These are phyloP conservation scores for Denticeps clupeoides DNA, from an alignment of 2,797 vertebrate species.

Conservation along the genomic window DNA sequence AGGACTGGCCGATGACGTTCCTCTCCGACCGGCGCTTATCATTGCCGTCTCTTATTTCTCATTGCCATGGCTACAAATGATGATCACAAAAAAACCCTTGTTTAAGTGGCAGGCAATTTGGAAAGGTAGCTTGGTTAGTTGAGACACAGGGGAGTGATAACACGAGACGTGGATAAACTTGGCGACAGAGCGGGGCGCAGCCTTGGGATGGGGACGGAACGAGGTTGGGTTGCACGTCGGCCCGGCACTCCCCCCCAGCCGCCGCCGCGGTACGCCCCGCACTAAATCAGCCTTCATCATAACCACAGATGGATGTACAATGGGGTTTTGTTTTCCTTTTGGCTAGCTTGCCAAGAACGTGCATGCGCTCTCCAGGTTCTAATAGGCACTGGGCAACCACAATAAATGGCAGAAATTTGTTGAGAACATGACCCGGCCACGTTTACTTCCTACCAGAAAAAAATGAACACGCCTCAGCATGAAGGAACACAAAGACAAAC, in stretches of 20 bases:
- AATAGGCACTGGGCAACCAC: conserved; percentile 10
- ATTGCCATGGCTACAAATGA: conserved; percentile 2
- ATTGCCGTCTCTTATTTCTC: conserved; percentile 2
- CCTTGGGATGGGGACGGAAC: conserved; percentile 4
- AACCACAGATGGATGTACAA: conserved; percentile 20
- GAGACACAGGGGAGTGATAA: conserved; percentile 17
- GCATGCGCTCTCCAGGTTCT: conserved; percentile 25
- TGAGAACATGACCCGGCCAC: conserved; percentile 11
- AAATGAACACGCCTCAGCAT: background rate
- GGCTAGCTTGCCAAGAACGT: conserved; percentile 23
- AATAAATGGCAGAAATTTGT: conserved; percentile 13
- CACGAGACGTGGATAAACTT: conserved; percentile 17
- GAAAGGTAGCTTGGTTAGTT: conserved; percentile 15
- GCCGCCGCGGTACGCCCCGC: conserved; percentile 18
- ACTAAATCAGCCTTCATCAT: conserved; percentile 20
- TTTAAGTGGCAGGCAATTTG: conserved; percentile 11
- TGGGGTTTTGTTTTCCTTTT: conserved; percentile 26
- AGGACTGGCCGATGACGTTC: too few species aligned
- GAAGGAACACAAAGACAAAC: background rate
- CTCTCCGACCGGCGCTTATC: too few species aligned
- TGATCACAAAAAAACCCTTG: conserved; percentile 14
- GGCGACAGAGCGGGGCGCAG: conserved; percentile 2
- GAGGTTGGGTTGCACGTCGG: too few species aligned
- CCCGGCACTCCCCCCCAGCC: too few species aligned
- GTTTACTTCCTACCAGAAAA: conserved; percentile 12